phyloP scores from a whole-genome alignment of 1,140 invertebrate genomes.

The Drosophila trapezifrons region DNA sequence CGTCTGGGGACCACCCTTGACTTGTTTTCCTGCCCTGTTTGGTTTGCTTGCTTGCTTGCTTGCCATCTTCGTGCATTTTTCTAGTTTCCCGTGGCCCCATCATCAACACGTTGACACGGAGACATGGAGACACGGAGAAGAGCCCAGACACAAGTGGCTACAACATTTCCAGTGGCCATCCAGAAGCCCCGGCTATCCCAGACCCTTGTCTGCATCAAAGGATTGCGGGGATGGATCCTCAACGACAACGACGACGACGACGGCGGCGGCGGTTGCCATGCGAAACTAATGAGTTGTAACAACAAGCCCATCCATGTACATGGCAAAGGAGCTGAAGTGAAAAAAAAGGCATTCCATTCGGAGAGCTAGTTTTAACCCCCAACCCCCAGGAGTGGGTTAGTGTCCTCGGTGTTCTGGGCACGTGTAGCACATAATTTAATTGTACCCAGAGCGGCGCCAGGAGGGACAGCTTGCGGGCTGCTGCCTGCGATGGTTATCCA shows the following conservation, averaged over 20 bases:
- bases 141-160: constrained; percentile 13
- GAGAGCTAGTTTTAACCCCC: not conserved
- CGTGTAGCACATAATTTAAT: constrained; percentile 70
- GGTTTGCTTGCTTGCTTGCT: constrained; percentile 15
- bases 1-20: constrained; percentile 69
- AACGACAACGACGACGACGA: not conserved
- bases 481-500: constrained; percentile 11
- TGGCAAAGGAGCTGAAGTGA: constrained; percentile 30
- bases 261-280: constrained; percentile 31
- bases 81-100: constrained; percentile 23
- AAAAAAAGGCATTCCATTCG: constrained; percentile 8
- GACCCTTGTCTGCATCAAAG: constrained; percentile 69
- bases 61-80: constrained; percentile 35
- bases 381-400: not conserved
- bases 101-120: constrained; percentile 43
- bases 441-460: constrained; percentile 37
- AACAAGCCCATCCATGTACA: constrained; percentile 58
- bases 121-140: not conserved
- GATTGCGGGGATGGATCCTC: constrained; percentile 39
- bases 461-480: constrained; percentile 12
- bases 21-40: constrained; percentile 40
- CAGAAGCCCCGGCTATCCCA: constrained; percentile 8
- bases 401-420: constrained; percentile 16
- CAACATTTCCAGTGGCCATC: constrained; percentile 32
- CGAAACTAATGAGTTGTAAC: constrained; percentile 75